These are phyloP conservation scores for Tamandua tetradactyla DNA, from an alignment of 2,797 vertebrate species.

Conservation along the genomic window DNA sequence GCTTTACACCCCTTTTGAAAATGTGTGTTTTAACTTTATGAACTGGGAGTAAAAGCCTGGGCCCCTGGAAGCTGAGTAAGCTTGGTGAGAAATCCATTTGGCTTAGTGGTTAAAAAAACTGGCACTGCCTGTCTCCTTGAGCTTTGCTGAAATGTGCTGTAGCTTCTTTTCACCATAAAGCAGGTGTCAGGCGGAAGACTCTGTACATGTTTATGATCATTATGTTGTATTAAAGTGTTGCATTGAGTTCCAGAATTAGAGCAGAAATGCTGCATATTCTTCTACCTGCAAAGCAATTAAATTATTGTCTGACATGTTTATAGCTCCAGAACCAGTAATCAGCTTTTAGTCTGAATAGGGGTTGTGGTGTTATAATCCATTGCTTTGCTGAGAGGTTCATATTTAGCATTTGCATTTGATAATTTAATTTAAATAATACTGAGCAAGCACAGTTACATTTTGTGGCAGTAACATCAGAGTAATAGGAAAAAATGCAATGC, in stretches of 20 bases:
- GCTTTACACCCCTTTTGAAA: slow-evolving; percentile 58
- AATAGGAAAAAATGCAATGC: slow-evolving; percentile 45
- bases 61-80: not conserved
- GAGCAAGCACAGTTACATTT: slow-evolving; percentile 51
- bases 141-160: slow-evolving; percentile 64
- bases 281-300: slow-evolving; percentile 84
- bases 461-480: slow-evolving; percentile 63
- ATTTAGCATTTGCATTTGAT: slow-evolving; percentile 82
- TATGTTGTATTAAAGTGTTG: slow-evolving; percentile 83
- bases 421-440: slow-evolving; percentile 85
- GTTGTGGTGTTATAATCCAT: slow-evolving; percentile 69
- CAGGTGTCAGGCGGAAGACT: slow-evolving; percentile 82
- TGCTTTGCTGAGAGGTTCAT: slow-evolving; percentile 80
- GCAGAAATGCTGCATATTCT: slow-evolving; percentile 70
- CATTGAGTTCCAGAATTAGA: slow-evolving; percentile 79
- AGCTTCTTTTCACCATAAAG: slow-evolving; percentile 76
- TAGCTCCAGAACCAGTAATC: slow-evolving; percentile 78
- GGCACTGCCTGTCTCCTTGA: slow-evolving; percentile 72
- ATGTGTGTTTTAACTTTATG: slow-evolving; percentile 40
- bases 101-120: slow-evolving; percentile 66
- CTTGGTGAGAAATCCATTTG: slow-evolving; percentile 65
- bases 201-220: slow-evolving; percentile 80
- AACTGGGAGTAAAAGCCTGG: slow-evolving; percentile 46
- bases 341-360: slow-evolving; percentile 75
- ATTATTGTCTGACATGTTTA: slow-evolving; percentile 83